phyloP scores from a whole-genome alignment of 2,797 vertebrate species.

The Characodon lateralis region DNA sequence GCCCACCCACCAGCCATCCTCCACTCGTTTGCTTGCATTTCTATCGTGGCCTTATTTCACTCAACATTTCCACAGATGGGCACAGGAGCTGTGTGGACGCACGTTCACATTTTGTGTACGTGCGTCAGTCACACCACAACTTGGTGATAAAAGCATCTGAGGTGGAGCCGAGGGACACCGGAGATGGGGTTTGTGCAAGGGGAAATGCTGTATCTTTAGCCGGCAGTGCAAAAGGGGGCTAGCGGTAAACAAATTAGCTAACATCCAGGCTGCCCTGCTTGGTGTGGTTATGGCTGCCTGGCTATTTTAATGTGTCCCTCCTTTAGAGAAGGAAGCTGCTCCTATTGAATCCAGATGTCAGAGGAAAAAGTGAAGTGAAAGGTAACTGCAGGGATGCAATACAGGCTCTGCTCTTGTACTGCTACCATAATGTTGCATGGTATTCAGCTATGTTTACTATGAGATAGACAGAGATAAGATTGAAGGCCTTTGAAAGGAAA shows the following conservation, averaged over 20 bases:
- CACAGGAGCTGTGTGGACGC: slow-evolving; percentile 38
- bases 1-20: slow-evolving; percentile 62
- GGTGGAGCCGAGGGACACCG: slow-evolving; percentile 28
- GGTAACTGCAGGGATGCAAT: slow-evolving; percentile 59
- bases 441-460: slow-evolving; percentile 10
- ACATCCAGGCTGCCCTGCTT: slow-evolving; percentile 67
- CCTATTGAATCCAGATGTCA: slow-evolving; percentile 84
- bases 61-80: slow-evolving; percentile 69
- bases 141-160: slow-evolving; percentile 43
- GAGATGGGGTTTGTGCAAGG: slow-evolving; percentile 30
- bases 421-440: slow-evolving; percentile 27
- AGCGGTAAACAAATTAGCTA: slow-evolving; percentile 59
- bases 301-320: slow-evolving; percentile 81
- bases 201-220: slow-evolving; percentile 47
- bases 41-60: slow-evolving; percentile 54
- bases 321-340: slow-evolving; percentile 75
- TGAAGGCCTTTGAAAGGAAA: slow-evolving; percentile 8
- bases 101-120: slow-evolving; percentile 19
- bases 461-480: slow-evolving; percentile 21
- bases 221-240: slow-evolving; percentile 52
- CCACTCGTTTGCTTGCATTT: slow-evolving; percentile 49
- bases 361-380: slow-evolving; percentile 63
- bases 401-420: slow-evolving; percentile 28
- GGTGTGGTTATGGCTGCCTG: slow-evolving; percentile 75
- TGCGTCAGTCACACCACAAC: slow-evolving; percentile 58